A percentile compares a stretch with the other conserved stretches of the same genome.
Conservation (phyloP, 1,140 invertebrate species). For the Zaprionus ghesquierei region DNA sequence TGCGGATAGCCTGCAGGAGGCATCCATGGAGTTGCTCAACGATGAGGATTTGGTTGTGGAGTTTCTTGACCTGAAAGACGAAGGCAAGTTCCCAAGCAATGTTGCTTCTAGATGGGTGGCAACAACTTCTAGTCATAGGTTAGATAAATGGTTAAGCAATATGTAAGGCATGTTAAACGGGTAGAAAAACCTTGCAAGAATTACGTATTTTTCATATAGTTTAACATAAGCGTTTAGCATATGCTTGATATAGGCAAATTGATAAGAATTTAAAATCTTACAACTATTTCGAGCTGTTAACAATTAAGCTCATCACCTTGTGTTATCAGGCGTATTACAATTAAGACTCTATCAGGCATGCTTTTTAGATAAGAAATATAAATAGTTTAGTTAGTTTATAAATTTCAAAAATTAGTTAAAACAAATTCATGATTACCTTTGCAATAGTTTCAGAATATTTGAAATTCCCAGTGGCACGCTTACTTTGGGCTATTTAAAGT, state of each 20-base stretch:
- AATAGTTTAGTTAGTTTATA: too few species aligned
- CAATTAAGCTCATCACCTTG: not conserved
- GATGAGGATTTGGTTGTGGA: constrained; percentile 72
- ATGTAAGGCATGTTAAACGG: not conserved
- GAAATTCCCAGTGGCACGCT: not conserved
- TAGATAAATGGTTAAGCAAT: not conserved
- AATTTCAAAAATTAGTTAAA: too few species aligned
- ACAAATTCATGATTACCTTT: too few species aligned
- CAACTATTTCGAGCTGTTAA: not conserved
- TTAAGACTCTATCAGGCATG: not conserved
- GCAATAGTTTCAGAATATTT: not conserved
- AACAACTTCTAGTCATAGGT: not conserved
- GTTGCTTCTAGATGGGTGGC: not conserved
- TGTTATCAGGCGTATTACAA: not conserved
- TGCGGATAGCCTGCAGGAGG: constrained; percentile 29
- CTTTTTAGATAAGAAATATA: not conserved
- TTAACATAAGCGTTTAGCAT: not conserved
- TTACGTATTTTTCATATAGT: not conserved
- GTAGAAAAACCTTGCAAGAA: not conserved
- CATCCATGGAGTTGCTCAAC: constrained; percentile 44
- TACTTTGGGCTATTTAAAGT: not conserved
- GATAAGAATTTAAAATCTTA: not conserved
- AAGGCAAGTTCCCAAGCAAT: constrained; percentile 40
- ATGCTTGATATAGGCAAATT: not conserved
- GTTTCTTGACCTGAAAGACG: constrained; percentile 69